Evolutionary conservation across 2,113 vertebrate genomes (phyloP).

Genomic region (Gavia stellata): DNA sequence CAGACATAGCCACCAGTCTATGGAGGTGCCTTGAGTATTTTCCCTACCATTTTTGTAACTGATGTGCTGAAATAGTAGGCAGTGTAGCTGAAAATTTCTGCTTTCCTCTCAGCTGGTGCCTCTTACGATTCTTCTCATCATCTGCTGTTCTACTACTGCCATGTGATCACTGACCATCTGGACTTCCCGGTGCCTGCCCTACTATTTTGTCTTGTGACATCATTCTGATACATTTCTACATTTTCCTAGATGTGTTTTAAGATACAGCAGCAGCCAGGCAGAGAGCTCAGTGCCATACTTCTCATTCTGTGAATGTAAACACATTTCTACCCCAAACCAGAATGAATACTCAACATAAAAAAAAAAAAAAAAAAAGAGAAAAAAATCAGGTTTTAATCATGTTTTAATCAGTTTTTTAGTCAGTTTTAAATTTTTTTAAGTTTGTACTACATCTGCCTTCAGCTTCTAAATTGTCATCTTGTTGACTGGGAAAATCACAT

Average conservation of each 20-base stretch:
- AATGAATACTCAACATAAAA: background rate
- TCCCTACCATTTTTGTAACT: background rate
- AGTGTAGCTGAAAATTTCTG: background rate
- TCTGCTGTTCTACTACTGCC: background rate
- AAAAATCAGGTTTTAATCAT: background rate
- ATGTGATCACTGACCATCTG: slow-evolving; percentile 3
- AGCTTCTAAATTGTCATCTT: background rate
- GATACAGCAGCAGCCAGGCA: background rate
- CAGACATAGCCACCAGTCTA: background rate
- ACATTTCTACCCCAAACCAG: background rate
- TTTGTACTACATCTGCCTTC: background rate
- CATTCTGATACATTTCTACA: background rate
- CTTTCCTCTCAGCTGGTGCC: background rate
- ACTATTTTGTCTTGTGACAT: background rate
- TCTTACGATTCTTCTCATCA: background rate
- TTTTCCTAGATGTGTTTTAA: background rate
- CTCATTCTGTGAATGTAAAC: background rate
- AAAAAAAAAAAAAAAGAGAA: background rate
- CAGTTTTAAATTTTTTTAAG: background rate
- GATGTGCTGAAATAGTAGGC: background rate
- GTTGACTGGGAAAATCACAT: background rate
- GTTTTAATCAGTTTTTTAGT: background rate
- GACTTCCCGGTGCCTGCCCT: background rate
- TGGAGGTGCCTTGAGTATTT: background rate
- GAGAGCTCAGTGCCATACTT: background rate